Percentiles rank a stretch among this genome's conserved stretches.
Conservation (phyloP, 1,140 invertebrate species). For the Ooceraea biroi region DNA sequence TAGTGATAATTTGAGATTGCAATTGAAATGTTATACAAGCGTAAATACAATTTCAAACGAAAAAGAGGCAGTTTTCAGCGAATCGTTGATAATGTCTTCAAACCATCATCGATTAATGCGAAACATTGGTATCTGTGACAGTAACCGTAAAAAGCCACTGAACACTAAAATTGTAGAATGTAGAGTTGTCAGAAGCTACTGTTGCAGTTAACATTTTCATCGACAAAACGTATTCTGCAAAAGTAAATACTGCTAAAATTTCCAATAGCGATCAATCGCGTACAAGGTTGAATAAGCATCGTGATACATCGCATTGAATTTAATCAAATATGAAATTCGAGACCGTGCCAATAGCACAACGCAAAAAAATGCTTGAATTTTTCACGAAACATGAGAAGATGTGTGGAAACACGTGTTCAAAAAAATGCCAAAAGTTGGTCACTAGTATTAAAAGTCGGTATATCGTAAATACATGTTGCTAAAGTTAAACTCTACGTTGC, state of each 20-base stretch:
- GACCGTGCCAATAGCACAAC: neutral
- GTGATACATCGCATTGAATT: conserved; percentile 15
- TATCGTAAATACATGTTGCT: neutral
- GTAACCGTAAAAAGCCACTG: neutral
- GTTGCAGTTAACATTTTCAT: neutral
- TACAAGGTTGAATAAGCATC: neutral
- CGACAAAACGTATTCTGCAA: neutral
- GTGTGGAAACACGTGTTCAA: neutral
- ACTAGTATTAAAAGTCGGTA: neutral
- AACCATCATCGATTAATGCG: no score
- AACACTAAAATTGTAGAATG: neutral
- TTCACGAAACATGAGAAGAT: neutral
- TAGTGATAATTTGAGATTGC: neutral
- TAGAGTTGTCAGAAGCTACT: neutral
- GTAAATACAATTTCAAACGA: no score
- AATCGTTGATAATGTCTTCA: neutral
- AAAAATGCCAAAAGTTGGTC: neutral
- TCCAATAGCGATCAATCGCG: conserved; percentile 13
- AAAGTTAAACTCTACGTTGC: conserved; percentile 1
- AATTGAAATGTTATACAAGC: neutral
- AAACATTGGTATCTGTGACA: neutral
- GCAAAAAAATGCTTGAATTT: neutral
- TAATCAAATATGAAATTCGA: conserved; percentile 33
- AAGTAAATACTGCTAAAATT: conserved; percentile 30
- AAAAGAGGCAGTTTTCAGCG: neutral